Evolutionary conservation across 2,113 vertebrate genomes (phyloP).

Genomic region (Vulpes ferrilata): DNA sequence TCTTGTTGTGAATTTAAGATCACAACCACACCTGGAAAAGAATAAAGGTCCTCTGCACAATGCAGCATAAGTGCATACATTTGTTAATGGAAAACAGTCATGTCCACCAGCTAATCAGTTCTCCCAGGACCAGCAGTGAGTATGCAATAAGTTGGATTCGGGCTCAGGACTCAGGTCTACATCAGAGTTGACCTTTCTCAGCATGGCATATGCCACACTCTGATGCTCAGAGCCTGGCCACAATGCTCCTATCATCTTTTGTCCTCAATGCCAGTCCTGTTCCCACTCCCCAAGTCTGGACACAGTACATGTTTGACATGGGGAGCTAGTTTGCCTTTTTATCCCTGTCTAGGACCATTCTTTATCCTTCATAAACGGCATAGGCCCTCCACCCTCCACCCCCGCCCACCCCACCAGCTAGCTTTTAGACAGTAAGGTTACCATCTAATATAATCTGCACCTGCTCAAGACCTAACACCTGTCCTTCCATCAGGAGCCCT

Average conservation of each 20-base stretch:
- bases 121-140: too few relatives aligned
- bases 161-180: background rate
- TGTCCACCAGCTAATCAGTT: background rate
- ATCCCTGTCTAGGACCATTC: background rate
- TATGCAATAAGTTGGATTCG: background rate
- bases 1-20: constrained; percentile 69
- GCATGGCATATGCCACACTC: background rate
- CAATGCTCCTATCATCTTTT: background rate
- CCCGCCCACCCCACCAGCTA: background rate
- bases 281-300: background rate
- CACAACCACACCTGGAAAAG: constrained; percentile 75
- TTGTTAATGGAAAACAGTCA: constrained; percentile 61
- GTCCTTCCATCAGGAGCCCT: background rate
- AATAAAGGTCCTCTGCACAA: constrained; percentile 56
- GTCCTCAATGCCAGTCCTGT: background rate
- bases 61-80: constrained; percentile 70
- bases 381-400: too few relatives aligned
- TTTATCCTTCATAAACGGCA: background rate
- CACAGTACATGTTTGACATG: background rate
- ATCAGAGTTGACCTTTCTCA: background rate
- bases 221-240: background rate
- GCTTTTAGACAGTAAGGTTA: background rate
- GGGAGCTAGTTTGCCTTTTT: background rate
- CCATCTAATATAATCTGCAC: background rate
- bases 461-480: background rate